Percentiles rank a stretch among this genome's conserved stretches.
phyloP scores from a whole-genome alignment of 2,113 vertebrate species.

The Ploceus nigricollis region DNA sequence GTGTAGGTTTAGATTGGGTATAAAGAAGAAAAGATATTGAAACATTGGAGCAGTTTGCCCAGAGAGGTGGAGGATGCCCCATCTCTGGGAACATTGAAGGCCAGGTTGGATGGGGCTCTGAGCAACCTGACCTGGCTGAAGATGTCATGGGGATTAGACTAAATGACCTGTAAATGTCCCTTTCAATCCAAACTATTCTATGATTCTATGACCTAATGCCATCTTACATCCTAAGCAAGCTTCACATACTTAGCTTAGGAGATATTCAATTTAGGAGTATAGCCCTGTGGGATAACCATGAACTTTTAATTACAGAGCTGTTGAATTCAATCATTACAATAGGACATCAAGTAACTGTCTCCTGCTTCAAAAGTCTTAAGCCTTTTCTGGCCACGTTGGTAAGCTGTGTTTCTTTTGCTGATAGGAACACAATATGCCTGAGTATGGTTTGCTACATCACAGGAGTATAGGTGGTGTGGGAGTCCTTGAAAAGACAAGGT shows the following conservation, averaged over 20 bases:
- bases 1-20: background rate
- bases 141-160: background rate
- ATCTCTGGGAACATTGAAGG: background rate
- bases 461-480: background rate
- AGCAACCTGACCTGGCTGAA: background rate
- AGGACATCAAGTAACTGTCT: background rate
- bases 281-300: background rate
- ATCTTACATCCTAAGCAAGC: background rate
- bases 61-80: background rate
- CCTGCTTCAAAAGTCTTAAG: background rate
- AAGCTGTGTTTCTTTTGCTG: background rate
- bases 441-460: background rate
- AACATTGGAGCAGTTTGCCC: background rate
- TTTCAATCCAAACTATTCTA: background rate
- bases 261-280: background rate
- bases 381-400: background rate
- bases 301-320: background rate
- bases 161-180: background rate
- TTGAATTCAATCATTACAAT: background rate
- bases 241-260: background rate
- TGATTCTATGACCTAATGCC: background rate
- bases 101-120: background rate
- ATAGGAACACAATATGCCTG: fast-evolving
- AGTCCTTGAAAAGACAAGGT: background rate
- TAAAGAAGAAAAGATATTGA: background rate